Evolutionary conservation across 1,140 invertebrate genomes (phyloP), one percentile per base, ranked within the genome.

Genomic region (Olivierus martensii): DNA sequence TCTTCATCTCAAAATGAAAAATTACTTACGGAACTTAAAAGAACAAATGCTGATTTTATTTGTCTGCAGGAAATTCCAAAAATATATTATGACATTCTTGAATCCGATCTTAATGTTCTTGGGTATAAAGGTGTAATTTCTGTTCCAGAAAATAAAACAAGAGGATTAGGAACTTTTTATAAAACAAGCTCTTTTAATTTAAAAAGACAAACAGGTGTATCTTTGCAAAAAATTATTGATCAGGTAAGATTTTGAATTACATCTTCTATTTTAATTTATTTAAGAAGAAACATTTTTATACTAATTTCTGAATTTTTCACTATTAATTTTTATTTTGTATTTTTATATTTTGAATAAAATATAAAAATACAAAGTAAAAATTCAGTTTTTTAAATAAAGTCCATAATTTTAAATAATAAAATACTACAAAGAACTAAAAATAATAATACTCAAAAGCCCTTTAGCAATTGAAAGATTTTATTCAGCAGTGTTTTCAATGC

Each of bases 81-180:
- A 43, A 34, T n/a, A 17, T 58, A 55, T 49, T 36, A 28, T 42
- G 35, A 49, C 44, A 43, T 44, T 17, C 28, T 58, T 28, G 48
- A 58, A 43, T 46, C 53, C 34, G 46, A 28, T 48, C 52, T 58
- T n/a, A 48, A 55, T 48, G 47, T 34, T 43, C 53, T 58, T 52
- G 53, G 53, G 28, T 58, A 49, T 44, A 51, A 51, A 18, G 50
- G 52, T 35, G 17, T 52, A 38, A 45, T 44, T 39, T 36, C 43
- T 18, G 18, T 49, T 41, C 49, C 49, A 17, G 39, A 49, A 44
- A 45, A 48, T 18, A 46, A 43, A 38, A 18, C 44, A 10, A 55
- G 44, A 48, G 57, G 57, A 49, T 42, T 55, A 34, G 57, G 46
- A 14, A 58, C 53, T n/a, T 51, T 55, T 44, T 58, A 49, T 46